Percentiles rank a stretch among this genome's conserved stretches.
phyloP scores from a whole-genome alignment of 2,113 vertebrate species.

The Chamaetylas fuelleborni region DNA sequence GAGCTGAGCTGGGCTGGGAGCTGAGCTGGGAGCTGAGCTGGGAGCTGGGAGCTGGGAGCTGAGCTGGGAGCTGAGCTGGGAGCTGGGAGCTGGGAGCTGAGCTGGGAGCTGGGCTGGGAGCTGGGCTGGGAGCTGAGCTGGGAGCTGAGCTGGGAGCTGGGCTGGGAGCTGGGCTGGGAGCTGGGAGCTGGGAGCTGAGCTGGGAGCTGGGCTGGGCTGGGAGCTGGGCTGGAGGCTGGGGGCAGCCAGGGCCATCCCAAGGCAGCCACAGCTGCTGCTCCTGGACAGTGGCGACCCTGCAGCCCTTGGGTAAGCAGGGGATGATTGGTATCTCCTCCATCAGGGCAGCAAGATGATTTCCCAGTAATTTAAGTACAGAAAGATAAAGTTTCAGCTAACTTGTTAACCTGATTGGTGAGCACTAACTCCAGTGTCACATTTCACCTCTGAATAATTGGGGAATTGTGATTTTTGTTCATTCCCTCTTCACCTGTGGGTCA shows the following conservation, averaged over 20 bases:
- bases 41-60: no score
- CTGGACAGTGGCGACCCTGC: rapidly evolving
- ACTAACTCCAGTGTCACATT: constrained; percentile 40
- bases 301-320: not conserved
- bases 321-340: not conserved
- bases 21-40: no score
- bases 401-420: constrained; percentile 59
- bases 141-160: no score
- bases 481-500: constrained; percentile 7
- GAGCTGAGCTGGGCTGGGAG: no score
- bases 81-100: no score
- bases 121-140: no score
- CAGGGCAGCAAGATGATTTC: not conserved
- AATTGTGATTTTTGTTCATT: constrained; percentile 33
- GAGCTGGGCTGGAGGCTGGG: not conserved
- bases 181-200: no score
- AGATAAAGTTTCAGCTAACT: constrained; percentile 62
- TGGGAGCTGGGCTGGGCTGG: not conserved
- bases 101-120: no score
- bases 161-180: no score
- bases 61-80: no score
- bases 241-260: rapidly evolving
- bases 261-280: rapidly evolving
- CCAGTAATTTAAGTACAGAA: constrained; percentile 53
- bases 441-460: constrained; percentile 24